Base-by-base conservation (phyloP, 2,797 vertebrate species). In the Buceros bicornis region DNA sequence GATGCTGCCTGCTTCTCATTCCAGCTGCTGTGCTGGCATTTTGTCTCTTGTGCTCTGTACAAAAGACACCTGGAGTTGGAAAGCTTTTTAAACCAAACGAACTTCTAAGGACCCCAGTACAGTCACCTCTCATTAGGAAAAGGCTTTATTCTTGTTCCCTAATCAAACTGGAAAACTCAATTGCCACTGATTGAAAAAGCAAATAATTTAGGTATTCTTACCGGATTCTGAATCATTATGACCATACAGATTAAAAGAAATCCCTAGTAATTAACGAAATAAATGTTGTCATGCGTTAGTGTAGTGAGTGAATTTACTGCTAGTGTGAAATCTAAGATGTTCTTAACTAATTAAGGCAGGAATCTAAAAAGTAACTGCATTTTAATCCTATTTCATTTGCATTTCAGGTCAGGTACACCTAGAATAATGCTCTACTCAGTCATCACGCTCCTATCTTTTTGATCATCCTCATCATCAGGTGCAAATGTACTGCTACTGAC, bases 401-500 rank as follows among this genome's bases (percentile, higher is more conserved):
- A 43, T 97, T 97, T 69, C 92, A 97, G 95, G 28, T 89, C 93
- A 82, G 79, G 42, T 15, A 13, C 37, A 62, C 33, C 92, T 64
- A 14, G 73, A 57, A 67, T 96, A 28, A 43, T 2, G 21, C 11
- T 89, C 9, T 73, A 66, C 42, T 42, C 81, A n/a, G 48, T 90
- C 29, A 11, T 89, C 31, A 51, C 93, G 42, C 37, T 96, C 57
- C 73, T 93, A 21, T 93, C 20, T 89, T 97, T 80, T 53, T 89
- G 47, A 82, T 48, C 26, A 4, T 82, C 67, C 86, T 97, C 6
- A 17, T 93, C 51, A 48, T 90, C 89, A 98, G 97, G 69, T 95
- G 96, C 77, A 79, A 73, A 58, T 96, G 96, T 9, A 62, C 80
- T 37, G 45, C 43, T 45, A 43, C 58, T 62, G 62, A 76, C 37